A percentile compares a stretch with the other conserved stretches of the same genome.
phyloP scores from a whole-genome alignment of 2,113 vertebrate species.

The Isichthys henryi region DNA sequence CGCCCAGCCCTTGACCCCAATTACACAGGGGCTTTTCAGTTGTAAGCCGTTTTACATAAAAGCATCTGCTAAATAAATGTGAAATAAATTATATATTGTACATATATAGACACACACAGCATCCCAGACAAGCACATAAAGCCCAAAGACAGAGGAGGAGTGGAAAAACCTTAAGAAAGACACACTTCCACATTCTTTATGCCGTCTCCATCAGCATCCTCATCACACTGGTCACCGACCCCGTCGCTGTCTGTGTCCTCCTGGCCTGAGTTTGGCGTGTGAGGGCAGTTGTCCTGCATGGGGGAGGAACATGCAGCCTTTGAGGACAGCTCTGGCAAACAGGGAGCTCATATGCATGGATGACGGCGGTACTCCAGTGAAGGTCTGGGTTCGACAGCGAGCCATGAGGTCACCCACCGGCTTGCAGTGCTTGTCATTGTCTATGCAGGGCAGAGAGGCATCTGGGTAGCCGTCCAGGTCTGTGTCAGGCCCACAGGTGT shows the following conservation, averaged over 20 bases:
- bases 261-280: slow-evolving; percentile 79
- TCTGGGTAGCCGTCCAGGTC: slow-evolving; percentile 80
- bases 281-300: slow-evolving; percentile 68
- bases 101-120: background rate
- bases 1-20: background rate
- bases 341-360: background rate
- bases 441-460: slow-evolving; percentile 72
- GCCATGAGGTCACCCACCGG: slow-evolving; percentile 47
- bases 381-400: background rate
- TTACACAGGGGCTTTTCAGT: background rate
- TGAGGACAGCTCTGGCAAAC: background rate
- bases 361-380: background rate
- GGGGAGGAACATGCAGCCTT: background rate
- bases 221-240: slow-evolving; percentile 75
- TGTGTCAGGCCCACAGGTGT: slow-evolving; percentile 70
- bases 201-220: slow-evolving; percentile 71
- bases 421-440: slow-evolving; percentile 75
- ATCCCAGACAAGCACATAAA: background rate
- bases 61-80: too few species aligned
- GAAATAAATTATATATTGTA: background rate
- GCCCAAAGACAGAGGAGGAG: background rate
- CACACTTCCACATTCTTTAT: slow-evolving; percentile 77
- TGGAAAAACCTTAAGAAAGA: background rate
- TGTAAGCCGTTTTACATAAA: too few species aligned
- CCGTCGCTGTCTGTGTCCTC: slow-evolving; percentile 74